These are phyloP conservation scores for Ectropis grisescens DNA, from an alignment of 1,140 invertebrate species.

Conservation along the genomic window DNA sequence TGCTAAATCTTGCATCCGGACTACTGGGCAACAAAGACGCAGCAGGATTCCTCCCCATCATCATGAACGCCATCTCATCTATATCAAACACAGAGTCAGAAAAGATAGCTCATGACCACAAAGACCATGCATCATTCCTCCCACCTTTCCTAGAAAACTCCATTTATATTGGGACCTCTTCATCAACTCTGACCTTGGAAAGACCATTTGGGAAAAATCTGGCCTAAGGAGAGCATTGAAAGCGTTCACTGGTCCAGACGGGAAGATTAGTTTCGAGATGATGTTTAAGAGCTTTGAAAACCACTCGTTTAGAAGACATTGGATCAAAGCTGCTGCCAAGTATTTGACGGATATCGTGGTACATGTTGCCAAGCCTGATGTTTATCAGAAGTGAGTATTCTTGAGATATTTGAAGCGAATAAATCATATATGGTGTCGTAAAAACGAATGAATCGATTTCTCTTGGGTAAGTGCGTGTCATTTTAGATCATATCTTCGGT, in stretches of 20 bases:
- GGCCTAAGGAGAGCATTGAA: conserved; percentile 75
- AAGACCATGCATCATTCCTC: conserved; percentile 79
- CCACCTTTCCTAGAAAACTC: conserved; percentile 81
- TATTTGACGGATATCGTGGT: conserved; percentile 82
- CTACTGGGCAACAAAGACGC: conserved; percentile 71
- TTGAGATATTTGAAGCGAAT: no score
- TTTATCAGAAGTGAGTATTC: conserved; percentile 75
- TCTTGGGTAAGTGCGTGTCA: no score
- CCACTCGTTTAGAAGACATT: conserved; percentile 79
- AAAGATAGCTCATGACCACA: conserved; percentile 73
- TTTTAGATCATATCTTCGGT: no score
- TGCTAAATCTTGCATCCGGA: conserved; percentile 74
- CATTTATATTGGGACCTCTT: conserved; percentile 85
- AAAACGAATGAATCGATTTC: no score
- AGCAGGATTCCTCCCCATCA: conserved; percentile 74
- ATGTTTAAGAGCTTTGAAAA: conserved; percentile 84
- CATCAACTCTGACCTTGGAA: conserved; percentile 81
- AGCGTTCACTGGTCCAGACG: conserved; percentile 74
- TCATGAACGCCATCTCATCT: conserved; percentile 73
- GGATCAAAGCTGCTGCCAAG: conserved; percentile 81
- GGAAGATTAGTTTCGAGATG: conserved; percentile 77
- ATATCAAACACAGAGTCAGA: conserved; percentile 67
- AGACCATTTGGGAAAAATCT: conserved; percentile 78
- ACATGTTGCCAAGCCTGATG: conserved; percentile 80
- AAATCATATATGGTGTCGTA: no score